phyloP scores from a whole-genome alignment of 2,113 vertebrate species.

The Bubo scandiacus region DNA sequence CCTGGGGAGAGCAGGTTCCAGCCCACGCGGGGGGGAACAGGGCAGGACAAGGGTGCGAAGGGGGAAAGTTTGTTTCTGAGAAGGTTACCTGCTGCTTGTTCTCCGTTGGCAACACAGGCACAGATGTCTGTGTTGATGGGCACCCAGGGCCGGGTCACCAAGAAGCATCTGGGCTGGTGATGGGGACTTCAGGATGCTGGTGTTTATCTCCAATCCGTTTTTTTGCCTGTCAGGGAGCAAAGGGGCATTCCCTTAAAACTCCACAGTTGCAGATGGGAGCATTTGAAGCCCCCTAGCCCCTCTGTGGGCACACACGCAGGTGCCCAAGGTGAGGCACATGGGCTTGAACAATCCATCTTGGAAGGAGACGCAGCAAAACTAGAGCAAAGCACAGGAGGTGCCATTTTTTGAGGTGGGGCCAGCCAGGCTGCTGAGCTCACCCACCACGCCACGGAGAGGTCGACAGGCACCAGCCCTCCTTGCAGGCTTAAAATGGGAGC shows the following conservation, averaged over 20 bases:
- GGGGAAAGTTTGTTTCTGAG: background rate
- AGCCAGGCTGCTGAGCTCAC: fast-evolving
- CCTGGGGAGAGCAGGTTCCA: background rate
- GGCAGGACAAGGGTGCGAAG: background rate
- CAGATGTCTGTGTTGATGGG: background rate
- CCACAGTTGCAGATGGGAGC: fast-evolving
- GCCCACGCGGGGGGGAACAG: fast-evolving
- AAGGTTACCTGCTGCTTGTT: background rate
- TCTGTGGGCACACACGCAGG: fast-evolving
- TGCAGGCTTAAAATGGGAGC: fast-evolving
- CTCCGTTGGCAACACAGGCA: background rate
- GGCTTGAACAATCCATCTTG: fast-evolving
- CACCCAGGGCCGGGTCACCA: background rate
- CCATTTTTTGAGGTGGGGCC: background rate
- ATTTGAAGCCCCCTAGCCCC: fast-evolving
- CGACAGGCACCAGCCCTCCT: background rate
- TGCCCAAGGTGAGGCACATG: fast-evolving
- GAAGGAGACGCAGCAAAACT: background rate
- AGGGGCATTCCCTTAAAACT: fast-evolving
- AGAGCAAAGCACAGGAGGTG: background rate
- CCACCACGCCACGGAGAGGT: fast-evolving
- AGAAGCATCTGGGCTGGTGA: background rate
- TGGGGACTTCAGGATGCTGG: background rate
- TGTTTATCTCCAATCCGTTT: background rate
- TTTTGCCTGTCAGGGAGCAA: background rate